phyloP scores from a whole-genome alignment of 2,113 vertebrate species.

The Manacus vitellinus region DNA sequence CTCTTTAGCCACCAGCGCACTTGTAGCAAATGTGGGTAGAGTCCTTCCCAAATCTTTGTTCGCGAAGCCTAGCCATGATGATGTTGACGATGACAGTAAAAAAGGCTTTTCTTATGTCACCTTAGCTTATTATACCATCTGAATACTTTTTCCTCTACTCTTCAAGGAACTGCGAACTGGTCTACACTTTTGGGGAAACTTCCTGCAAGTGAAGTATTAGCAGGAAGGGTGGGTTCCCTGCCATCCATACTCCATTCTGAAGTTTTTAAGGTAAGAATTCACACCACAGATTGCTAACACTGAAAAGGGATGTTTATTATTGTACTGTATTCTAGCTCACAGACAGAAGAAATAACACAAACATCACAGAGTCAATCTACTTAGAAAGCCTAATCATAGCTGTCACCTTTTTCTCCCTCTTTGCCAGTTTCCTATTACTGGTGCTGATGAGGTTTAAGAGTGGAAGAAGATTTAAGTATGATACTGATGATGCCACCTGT shows the following conservation, averaged over 20 bases:
- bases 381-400: background rate
- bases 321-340: background rate
- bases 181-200: background rate
- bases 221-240: background rate
- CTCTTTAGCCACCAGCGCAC: no score
- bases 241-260: background rate
- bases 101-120: background rate
- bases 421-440: background rate
- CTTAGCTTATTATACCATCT: background rate
- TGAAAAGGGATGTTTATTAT: background rate
- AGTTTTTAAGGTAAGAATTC: background rate
- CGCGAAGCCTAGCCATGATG: no score
- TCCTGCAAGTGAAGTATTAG: background rate
- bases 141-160: background rate
- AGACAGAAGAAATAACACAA: background rate
- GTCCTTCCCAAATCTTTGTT: no score
- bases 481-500: background rate
- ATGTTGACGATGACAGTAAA: background rate
- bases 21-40: no score
- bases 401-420: background rate
- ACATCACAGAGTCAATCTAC: background rate
- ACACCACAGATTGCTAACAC: background rate
- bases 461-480: background rate
- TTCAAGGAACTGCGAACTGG: background rate
- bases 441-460: background rate